Conservation (phyloP, 2,113 vertebrate species). For the Pomatorhinus ruficollis region DNA sequence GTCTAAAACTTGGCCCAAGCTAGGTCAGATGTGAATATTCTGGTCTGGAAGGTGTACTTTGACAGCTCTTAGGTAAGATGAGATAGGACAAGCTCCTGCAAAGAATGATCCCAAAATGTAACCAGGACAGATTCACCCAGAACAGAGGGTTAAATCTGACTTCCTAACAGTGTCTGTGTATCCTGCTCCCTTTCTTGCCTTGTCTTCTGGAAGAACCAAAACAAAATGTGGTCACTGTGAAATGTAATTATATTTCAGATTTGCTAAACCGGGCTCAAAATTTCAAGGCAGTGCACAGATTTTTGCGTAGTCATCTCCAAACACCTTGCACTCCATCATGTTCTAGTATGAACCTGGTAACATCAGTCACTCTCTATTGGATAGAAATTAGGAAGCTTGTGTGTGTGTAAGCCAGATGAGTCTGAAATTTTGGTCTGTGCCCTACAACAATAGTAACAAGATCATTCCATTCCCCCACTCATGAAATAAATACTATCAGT, state of each 20-base stretch:
- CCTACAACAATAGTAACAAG: background rate
- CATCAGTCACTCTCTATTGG: background rate
- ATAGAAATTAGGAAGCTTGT: background rate
- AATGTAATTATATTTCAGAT: background rate
- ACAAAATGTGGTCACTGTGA: background rate
- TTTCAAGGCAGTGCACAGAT: background rate
- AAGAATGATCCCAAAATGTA: background rate
- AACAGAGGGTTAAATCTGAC: background rate
- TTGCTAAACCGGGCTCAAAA: background rate
- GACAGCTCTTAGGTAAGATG: background rate
- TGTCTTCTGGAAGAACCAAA: background rate
- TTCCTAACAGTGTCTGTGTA: background rate
- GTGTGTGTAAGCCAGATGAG: background rate
- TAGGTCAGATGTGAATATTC: background rate
- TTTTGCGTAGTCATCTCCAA: background rate
- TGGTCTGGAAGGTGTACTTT: background rate
- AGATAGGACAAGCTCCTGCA: background rate
- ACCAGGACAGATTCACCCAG: background rate
- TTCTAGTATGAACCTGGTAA: background rate
- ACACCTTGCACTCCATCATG: background rate
- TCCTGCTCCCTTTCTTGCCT: background rate
- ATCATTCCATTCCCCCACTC: background rate
- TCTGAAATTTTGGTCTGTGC: background rate
- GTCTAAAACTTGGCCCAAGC: background rate
- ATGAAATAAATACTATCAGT: background rate